Conservation (phyloP, 2,888 invertebrate genomes). For the Leptarthrus brevirostris region DNA sequence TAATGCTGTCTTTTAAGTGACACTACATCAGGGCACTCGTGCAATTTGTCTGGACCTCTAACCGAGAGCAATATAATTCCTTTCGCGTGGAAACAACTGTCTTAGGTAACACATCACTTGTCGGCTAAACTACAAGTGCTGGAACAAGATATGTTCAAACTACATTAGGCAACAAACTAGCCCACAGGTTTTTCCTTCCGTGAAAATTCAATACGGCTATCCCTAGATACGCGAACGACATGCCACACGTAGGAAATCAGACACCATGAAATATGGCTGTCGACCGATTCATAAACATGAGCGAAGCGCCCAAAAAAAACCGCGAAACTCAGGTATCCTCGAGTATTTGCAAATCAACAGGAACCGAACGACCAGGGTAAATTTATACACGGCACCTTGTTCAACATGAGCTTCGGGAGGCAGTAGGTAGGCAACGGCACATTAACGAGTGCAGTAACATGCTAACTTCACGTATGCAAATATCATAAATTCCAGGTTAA, state of each 20-base stretch:
- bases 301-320: conserved; percentile 28
- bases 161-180: conserved; percentile 15
- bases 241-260: conserved; percentile 40
- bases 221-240: not conserved
- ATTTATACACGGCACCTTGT: conserved; percentile 48
- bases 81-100: conserved; percentile 7
- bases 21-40: conserved; percentile 38
- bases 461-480: conserved; percentile 45
- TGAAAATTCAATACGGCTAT: not conserved
- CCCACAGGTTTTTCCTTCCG: conserved; percentile 26
- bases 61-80: conserved; percentile 18
- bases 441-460: conserved; percentile 33
- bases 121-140: not conserved
- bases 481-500: conserved; percentile 53
- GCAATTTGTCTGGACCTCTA: conserved; percentile 43
- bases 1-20: conserved; percentile 35
- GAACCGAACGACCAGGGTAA: conserved; percentile 21
- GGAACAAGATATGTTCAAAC: conserved; percentile 31
- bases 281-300: conserved; percentile 43
- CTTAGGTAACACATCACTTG: not conserved
- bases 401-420: conserved; percentile 47
- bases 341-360: conserved; percentile 47
- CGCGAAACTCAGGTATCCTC: conserved; percentile 3
- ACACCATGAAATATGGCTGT: conserved; percentile 32
- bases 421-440: conserved; percentile 27